phyloP scores from a whole-genome alignment of 2,888 invertebrate species.

The Hermaeophaga mercurialis region DNA sequence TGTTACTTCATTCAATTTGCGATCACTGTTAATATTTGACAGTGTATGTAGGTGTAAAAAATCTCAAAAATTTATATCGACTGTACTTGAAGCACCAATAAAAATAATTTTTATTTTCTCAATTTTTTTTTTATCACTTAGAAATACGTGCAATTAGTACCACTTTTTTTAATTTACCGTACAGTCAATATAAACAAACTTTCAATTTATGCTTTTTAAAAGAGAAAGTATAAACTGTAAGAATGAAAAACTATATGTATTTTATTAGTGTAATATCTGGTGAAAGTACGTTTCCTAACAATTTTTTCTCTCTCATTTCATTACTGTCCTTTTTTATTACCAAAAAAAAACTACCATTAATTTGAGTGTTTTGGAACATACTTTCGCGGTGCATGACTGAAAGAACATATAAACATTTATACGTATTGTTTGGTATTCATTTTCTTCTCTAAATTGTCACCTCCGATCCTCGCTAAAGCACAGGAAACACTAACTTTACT shows the following conservation, averaged over 20 bases:
- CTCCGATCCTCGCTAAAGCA: slow-evolving; percentile 11
- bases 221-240: slow-evolving; percentile 41
- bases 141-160: slow-evolving; percentile 39
- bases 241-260: slow-evolving; percentile 42
- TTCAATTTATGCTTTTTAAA: slow-evolving; percentile 37
- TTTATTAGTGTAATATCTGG: slow-evolving; percentile 44
- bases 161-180: slow-evolving; percentile 27
- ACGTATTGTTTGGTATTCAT: slow-evolving; percentile 29
- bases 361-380: slow-evolving; percentile 38
- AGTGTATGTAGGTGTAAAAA: slow-evolving; percentile 39
- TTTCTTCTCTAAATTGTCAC: background rate
- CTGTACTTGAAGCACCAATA: slow-evolving; percentile 34
- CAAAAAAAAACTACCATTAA: slow-evolving; percentile 2
- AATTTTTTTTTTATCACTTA: slow-evolving; percentile 29
- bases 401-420: slow-evolving; percentile 27
- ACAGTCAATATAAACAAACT: slow-evolving; percentile 40
- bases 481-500: no score
- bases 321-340: slow-evolving; percentile 23
- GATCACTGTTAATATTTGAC: slow-evolving; percentile 46
- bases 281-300: slow-evolving; percentile 44
- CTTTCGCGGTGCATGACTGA: slow-evolving; percentile 42
- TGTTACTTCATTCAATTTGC: no score
- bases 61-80: slow-evolving; percentile 38
- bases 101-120: background rate
- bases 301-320: slow-evolving; percentile 12